phyloP scores from a whole-genome alignment of 2,888 invertebrate species.

The Patella caerulea region DNA sequence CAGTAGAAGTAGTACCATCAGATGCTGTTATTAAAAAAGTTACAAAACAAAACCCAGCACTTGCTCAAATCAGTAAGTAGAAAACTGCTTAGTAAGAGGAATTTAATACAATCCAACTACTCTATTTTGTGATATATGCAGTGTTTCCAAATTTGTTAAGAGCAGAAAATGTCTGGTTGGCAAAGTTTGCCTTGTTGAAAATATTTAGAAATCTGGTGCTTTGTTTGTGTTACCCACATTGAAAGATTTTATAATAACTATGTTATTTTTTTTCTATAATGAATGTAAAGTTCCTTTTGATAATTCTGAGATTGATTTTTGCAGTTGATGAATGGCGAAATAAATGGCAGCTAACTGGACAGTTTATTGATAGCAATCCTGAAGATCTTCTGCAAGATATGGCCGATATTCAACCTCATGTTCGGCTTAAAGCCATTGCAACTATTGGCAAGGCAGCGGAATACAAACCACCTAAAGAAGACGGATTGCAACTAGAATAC shows the following conservation, averaged over 20 bases:
- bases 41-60: slow-evolving; percentile 56
- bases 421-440: slow-evolving; percentile 67
- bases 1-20: slow-evolving; percentile 45
- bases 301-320: slow-evolving; percentile 1
- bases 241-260: too few species aligned
- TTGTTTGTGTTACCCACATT: too few species aligned
- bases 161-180: too few species aligned
- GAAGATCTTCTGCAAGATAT: slow-evolving; percentile 70
- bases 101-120: too few species aligned
- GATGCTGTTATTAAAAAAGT: slow-evolving; percentile 55
- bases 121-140: too few species aligned
- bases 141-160: too few species aligned
- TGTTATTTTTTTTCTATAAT: too few species aligned
- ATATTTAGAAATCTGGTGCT: too few species aligned
- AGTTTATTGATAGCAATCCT: slow-evolving; percentile 66
- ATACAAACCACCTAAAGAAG: slow-evolving; percentile 56
- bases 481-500: slow-evolving; percentile 47
- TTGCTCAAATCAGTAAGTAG: slow-evolving; percentile 63
- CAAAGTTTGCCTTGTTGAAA: too few species aligned
- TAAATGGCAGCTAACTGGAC: slow-evolving; percentile 68
- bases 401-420: slow-evolving; percentile 70
- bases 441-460: slow-evolving; percentile 68
- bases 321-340: slow-evolving; percentile 69
- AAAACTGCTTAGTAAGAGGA: not conserved
- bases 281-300: not conserved